These are phyloP conservation scores for Aplochiton taeniatus DNA, from an alignment of 2,797 vertebrate genomes.

Conservation along the genomic window DNA sequence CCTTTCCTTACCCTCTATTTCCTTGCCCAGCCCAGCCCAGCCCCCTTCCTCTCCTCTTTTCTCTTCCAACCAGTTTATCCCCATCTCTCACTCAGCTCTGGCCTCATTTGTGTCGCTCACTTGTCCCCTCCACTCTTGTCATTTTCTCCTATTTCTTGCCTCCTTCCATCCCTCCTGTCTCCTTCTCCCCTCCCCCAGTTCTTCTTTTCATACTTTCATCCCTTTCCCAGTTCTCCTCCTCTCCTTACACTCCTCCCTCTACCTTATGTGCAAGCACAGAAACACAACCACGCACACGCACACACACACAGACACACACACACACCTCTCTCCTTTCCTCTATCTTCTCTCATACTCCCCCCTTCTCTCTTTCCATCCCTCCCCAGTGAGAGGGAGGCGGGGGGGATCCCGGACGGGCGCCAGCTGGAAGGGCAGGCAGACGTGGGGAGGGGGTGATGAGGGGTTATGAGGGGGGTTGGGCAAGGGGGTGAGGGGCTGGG, in stretches of 20 bases:
- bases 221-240: slow-evolving; percentile 29
- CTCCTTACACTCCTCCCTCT: slow-evolving; percentile 23
- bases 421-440: slow-evolving; percentile 63
- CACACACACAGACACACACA: too few species aligned
- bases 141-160: slow-evolving; percentile 37
- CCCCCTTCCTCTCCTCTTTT: background rate
- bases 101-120: slow-evolving; percentile 36
- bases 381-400: slow-evolving; percentile 49
- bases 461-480: slow-evolving; percentile 25
- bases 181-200: slow-evolving; percentile 33
- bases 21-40: background rate
- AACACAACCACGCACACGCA: too few species aligned
- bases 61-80: slow-evolving; percentile 28
- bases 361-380: slow-evolving; percentile 39
- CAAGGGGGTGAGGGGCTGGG: slow-evolving; percentile 10
- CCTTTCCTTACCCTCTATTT: background rate
- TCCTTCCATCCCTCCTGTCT: slow-evolving; percentile 30
- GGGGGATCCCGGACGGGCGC: slow-evolving; percentile 51
- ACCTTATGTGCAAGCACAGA: slow-evolving; percentile 34
- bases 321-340: slow-evolving; percentile 32
- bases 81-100: slow-evolving; percentile 20
- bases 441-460: slow-evolving; percentile 22
- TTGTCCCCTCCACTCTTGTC: slow-evolving; percentile 37
- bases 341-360: slow-evolving; percentile 15
- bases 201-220: slow-evolving; percentile 35